A percentile compares a stretch with the other conserved stretches of the same genome.
Conservation (phyloP, 2,113 vertebrate genomes). For the Tachycineta bicolor region DNA sequence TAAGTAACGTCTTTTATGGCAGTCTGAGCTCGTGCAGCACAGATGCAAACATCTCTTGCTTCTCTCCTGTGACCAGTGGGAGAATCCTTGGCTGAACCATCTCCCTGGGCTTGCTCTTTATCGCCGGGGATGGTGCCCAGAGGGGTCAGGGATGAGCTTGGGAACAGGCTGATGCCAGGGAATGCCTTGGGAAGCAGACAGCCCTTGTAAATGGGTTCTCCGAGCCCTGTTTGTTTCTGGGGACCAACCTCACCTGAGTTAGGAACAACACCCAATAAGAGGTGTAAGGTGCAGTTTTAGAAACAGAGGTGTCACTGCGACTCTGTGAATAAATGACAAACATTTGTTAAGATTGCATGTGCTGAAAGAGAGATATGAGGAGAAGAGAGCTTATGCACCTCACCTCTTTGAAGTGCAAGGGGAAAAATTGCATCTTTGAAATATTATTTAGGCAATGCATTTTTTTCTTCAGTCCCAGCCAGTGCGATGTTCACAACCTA, state of each 20-base stretch:
- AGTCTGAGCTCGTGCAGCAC: background rate
- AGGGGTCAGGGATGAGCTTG: background rate
- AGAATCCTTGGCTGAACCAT: background rate
- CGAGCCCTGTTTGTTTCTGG: background rate
- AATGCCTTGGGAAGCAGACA: background rate
- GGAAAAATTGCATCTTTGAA: background rate
- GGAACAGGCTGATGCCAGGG: background rate
- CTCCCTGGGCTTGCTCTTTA: background rate
- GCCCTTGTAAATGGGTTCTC: background rate
- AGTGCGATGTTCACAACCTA: background rate
- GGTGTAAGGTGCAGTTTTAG: background rate
- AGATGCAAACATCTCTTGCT: background rate
- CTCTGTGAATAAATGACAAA: background rate
- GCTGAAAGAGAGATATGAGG: background rate
- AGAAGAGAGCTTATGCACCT: background rate
- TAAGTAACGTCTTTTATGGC: background rate
- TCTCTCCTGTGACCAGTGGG: background rate
- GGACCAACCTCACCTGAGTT: background rate
- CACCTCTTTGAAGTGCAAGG: background rate
- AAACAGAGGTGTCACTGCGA: background rate
- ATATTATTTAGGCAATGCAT: background rate
- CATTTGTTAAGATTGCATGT: background rate
- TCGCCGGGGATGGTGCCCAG: background rate
- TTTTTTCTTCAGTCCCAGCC: background rate
- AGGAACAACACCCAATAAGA: rapidly evolving